These are phyloP conservation scores for Ennomos fuscantarius DNA, from an alignment of 2,888 invertebrate genomes.

Conservation along the genomic window DNA sequence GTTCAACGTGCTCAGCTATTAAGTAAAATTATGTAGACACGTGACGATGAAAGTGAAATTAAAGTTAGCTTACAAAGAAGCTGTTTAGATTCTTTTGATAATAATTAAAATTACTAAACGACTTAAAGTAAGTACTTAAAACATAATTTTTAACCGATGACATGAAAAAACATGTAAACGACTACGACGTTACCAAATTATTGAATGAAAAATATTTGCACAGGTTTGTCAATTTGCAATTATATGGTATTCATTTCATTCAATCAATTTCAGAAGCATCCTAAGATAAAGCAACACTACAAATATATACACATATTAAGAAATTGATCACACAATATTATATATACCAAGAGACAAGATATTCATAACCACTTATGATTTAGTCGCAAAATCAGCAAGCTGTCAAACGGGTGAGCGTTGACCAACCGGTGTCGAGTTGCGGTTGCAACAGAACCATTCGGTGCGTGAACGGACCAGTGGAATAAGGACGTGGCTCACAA, in stretches of 20 bases:
- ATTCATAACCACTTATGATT: conserved; percentile 40
- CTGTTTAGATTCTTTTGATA: too few relatives aligned
- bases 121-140: too few relatives aligned
- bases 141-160: too few relatives aligned
- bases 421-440: conserved; percentile 54
- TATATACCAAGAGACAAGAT: conserved; percentile 9
- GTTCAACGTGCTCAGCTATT: conserved; percentile 25
- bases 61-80: neutral
- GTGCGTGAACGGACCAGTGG: conserved; percentile 36
- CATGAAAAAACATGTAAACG: too few relatives aligned
- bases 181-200: too few relatives aligned
- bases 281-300: too few relatives aligned
- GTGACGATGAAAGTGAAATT: conserved; percentile 8
- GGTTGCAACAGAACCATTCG: conserved; percentile 43
- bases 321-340: neutral
- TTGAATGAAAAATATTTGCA: too few relatives aligned
- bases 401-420: conserved; percentile 55
- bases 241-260: too few relatives aligned
- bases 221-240: too few relatives aligned
- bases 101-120: too few relatives aligned
- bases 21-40: too few relatives aligned
- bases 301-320: neutral
- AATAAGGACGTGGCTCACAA: conserved; percentile 48
- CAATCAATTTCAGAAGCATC: too few relatives aligned
- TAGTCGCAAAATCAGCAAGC: conserved; percentile 44